Percentiles rank a stretch among this genome's conserved stretches.
Evolutionary conservation across 2,797 vertebrate species (phyloP).

Genomic region (Strix occidentalis): DNA sequence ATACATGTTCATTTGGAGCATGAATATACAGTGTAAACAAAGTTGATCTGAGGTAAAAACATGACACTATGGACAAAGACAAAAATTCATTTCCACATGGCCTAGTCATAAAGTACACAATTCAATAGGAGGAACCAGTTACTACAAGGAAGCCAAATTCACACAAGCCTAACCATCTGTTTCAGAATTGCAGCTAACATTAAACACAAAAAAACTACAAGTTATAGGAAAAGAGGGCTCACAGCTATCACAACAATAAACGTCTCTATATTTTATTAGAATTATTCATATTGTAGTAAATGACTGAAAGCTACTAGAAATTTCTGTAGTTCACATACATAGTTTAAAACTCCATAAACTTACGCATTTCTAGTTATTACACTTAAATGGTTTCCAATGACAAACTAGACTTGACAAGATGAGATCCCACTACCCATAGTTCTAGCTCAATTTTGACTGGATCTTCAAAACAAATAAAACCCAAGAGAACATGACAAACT

Average conservation of each 20-base stretch:
- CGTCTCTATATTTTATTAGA: background rate
- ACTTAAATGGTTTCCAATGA: background rate
- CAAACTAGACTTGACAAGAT: background rate
- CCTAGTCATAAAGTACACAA: background rate
- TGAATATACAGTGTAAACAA: background rate
- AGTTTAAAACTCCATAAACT: background rate
- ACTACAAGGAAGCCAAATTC: background rate
- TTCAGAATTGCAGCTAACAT: background rate
- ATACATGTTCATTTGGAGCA: background rate
- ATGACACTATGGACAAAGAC: background rate
- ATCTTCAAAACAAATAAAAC: background rate
- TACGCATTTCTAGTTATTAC: background rate
- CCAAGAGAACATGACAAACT: background rate
- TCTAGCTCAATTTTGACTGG: background rate
- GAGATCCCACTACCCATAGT: background rate
- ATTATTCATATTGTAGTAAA: background rate
- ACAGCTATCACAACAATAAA: background rate
- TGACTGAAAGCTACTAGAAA: background rate
- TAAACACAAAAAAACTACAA: background rate
- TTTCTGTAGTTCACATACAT: background rate
- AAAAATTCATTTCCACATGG: background rate
- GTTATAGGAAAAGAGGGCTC: background rate
- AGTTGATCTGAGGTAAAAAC: background rate
- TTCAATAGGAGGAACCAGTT: background rate
- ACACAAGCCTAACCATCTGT: background rate